phyloP scores from a whole-genome alignment of 2,113 vertebrate genomes.

The rabbit (Oryctolagus cuniculus) region mOryCun1.1 NC_091441.1:16585001-16585500 shows the following conservation, averaged over 20 bases:
- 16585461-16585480: not conserved
- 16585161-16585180: not conserved
- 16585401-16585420: not conserved
- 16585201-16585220: not conserved
- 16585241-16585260: not conserved
- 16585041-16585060: too few species aligned
- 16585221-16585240: not conserved
- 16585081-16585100: not conserved
- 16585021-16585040: too few species aligned
- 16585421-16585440: not conserved
- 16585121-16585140: not conserved
- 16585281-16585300: not conserved
- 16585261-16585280: not conserved
- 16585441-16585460: not conserved
- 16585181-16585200: not conserved
- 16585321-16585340: not conserved
- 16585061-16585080: not conserved
- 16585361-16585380: accelerated
- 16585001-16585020: too few species aligned
- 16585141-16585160: not conserved
- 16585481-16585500: not conserved
- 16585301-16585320: not conserved
- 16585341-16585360: not conserved
- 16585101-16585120: not conserved
- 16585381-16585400: not conserved